These are phyloP conservation scores for Cyphomyrus plagiostoma DNA, from an alignment of 2,113 vertebrate species.

Conservation along the genomic window DNA sequence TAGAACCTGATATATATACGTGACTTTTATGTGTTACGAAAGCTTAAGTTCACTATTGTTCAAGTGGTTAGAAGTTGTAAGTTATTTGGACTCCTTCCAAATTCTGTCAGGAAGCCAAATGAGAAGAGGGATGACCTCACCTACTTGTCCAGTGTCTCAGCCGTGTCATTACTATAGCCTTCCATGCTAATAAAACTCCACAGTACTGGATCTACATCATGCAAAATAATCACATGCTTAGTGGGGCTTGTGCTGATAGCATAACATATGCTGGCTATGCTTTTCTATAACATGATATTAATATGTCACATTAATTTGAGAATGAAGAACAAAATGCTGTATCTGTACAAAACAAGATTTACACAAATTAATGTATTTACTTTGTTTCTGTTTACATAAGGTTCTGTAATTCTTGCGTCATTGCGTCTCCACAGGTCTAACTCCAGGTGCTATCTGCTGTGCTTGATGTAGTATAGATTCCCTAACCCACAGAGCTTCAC, in stretches of 20 bases:
- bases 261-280: not conserved
- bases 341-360: not conserved
- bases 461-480: not conserved
- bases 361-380: not conserved
- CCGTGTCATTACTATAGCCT: not conserved
- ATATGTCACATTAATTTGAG: not conserved
- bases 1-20: not conserved
- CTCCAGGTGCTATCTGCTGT: not conserved
- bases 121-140: slow-evolving; percentile 12
- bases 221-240: not conserved
- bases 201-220: not conserved
- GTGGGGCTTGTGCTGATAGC: not conserved
- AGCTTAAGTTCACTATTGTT: not conserved
- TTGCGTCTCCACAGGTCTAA: not conserved
- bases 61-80: not conserved
- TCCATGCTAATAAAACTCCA: not conserved
- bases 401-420: not conserved
- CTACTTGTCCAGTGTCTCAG: not conserved
- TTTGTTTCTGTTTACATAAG: not conserved
- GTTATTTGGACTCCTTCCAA: not conserved
- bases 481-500: not conserved
- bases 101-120: not conserved
- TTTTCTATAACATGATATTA: not conserved
- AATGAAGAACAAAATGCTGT: not conserved
- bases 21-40: not conserved